Evolutionary conservation across 2,888 invertebrate species (phyloP).

Genomic region (Antheraea yamamai): DNA sequence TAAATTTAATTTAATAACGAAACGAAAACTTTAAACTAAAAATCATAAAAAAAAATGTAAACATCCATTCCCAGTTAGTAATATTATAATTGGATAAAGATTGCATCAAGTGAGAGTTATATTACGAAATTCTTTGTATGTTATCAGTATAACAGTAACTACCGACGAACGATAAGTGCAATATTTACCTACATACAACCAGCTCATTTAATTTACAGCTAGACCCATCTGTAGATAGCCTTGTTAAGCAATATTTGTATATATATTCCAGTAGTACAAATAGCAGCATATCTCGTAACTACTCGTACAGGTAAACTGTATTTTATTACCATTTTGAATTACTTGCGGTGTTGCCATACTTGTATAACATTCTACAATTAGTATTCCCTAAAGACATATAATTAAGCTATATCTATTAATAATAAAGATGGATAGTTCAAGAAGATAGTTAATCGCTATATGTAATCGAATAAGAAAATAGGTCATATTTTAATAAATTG

Average conservation of each 20-base stretch:
- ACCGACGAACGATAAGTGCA: slow-evolving; percentile 17
- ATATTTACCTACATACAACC: slow-evolving; percentile 16
- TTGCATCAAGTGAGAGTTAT: not conserved
- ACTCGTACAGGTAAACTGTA: not conserved
- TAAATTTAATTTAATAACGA: too few relatives aligned
- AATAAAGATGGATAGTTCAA: too few relatives aligned
- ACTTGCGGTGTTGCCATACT: not conserved
- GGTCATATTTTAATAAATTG: too few relatives aligned
- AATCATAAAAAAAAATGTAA: too few relatives aligned
- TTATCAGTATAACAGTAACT: slow-evolving; percentile 23
- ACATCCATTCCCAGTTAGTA: too few relatives aligned
- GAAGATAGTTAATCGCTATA: too few relatives aligned
- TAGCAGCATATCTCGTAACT: not conserved
- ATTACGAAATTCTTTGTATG: slow-evolving; percentile 7
- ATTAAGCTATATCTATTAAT: not conserved
- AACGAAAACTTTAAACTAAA: too few relatives aligned
- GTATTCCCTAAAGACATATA: not conserved
- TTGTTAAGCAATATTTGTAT: slow-evolving; percentile 17
- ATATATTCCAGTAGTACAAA: not conserved
- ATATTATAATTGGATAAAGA: not conserved
- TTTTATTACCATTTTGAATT: not conserved
- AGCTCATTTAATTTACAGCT: slow-evolving; percentile 19
- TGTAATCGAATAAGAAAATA: too few relatives aligned
- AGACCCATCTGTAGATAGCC: slow-evolving; percentile 20
- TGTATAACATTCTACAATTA: not conserved